Evolutionary conservation across 2,797 vertebrate genomes (phyloP).

Genomic region (Lagodon rhomboides): DNA sequence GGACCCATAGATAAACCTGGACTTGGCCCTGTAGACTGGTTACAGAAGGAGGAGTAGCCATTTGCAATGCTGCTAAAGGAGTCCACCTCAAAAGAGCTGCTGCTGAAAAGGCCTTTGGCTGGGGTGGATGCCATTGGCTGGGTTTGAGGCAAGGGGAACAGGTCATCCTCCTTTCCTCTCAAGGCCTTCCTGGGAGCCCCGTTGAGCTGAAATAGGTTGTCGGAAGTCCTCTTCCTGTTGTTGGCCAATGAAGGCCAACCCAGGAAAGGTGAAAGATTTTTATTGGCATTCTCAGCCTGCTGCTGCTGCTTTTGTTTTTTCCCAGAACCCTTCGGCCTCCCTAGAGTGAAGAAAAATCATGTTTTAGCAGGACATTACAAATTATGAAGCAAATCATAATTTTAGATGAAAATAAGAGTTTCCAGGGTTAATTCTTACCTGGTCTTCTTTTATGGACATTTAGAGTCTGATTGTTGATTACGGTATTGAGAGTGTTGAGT

Average conservation of each 20-base stretch:
- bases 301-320: slow-evolving; percentile 84
- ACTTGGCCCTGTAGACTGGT: slow-evolving; percentile 79
- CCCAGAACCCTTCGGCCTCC: slow-evolving; percentile 89
- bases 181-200: slow-evolving; percentile 86
- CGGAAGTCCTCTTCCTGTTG: slow-evolving; percentile 86
- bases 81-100: slow-evolving; percentile 93
- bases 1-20: slow-evolving; percentile 78
- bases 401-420: neutral
- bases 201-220: slow-evolving; percentile 93
- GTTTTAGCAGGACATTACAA: slow-evolving; percentile 5
- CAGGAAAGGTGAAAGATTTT: slow-evolving; percentile 85
- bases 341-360: slow-evolving; percentile 75
- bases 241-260: slow-evolving; percentile 88
- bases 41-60: slow-evolving; percentile 88
- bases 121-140: slow-evolving; percentile 78
- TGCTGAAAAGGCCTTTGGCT: slow-evolving; percentile 87
- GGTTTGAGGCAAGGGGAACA: slow-evolving; percentile 81
- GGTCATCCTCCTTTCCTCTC: slow-evolving; percentile 85
- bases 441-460: slow-evolving; percentile 87
- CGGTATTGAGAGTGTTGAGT: slow-evolving; percentile 59
- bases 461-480: slow-evolving; percentile 80
- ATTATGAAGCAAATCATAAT: neutral
- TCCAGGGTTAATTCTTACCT: slow-evolving; percentile 75
- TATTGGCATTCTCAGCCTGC: slow-evolving; percentile 80
- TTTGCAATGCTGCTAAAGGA: slow-evolving; percentile 97